These are phyloP conservation scores for Elegia similella DNA, from an alignment of 2,888 invertebrate species.

Conservation along the genomic window DNA sequence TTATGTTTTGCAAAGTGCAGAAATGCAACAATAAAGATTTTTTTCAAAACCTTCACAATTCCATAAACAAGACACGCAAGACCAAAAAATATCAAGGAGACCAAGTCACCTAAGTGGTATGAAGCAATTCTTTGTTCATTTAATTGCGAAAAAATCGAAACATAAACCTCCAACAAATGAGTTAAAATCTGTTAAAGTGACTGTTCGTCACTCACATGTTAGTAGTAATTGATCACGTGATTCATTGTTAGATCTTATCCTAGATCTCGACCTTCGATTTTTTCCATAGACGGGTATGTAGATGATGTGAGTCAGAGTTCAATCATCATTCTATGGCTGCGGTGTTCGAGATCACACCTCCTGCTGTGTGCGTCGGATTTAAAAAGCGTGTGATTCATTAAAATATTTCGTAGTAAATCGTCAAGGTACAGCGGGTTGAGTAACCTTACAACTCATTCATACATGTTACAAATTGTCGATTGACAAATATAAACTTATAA, in stretches of 20 bases:
- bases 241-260: constrained; percentile 37
- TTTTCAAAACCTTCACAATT: not conserved
- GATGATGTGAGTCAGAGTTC: constrained; percentile 34
- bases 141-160: not conserved
- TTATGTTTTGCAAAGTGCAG: not conserved
- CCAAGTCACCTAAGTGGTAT: not conserved
- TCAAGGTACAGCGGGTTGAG: constrained; percentile 4
- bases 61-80: not conserved
- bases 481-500: not conserved
- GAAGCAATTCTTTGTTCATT: not conserved
- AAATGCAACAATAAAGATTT: not conserved
- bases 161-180: not conserved
- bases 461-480: not conserved
- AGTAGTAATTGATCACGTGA: constrained; percentile 37
- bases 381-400: constrained; percentile 19
- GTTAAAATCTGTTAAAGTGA: not conserved
- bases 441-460: constrained; percentile 1
- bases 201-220: constrained; percentile 30
- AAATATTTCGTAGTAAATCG: constrained; percentile 18
- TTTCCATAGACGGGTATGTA: constrained; percentile 44
- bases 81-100: constrained; percentile 3
- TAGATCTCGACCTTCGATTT: constrained; percentile 36
- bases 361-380: constrained; percentile 1
- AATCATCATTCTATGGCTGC: constrained; percentile 7
- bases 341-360: not conserved